Conservation (phyloP, 2,113 vertebrate species). For the Holacanthus passer region DNA sequence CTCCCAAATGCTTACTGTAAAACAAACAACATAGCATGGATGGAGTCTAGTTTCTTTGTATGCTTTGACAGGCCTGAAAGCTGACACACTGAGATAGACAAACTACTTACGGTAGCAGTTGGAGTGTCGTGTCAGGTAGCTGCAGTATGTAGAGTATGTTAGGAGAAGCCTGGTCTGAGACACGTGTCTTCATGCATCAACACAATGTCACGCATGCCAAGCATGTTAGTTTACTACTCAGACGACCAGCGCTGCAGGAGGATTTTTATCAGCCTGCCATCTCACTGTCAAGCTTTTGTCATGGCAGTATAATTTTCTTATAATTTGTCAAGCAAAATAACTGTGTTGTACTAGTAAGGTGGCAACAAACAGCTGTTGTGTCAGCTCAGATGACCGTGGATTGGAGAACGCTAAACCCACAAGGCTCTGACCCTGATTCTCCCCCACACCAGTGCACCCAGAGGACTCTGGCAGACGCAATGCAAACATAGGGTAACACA, state of each 20-base stretch:
- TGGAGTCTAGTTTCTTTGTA: slow-evolving; percentile 70
- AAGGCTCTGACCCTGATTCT: slow-evolving; percentile 60
- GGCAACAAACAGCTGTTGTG: slow-evolving; percentile 74
- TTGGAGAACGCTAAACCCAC: slow-evolving; percentile 49
- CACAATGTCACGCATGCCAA: slow-evolving; percentile 68
- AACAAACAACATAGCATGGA: slow-evolving; percentile 74
- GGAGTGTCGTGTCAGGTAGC: slow-evolving; percentile 72
- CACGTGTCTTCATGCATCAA: slow-evolving; percentile 71
- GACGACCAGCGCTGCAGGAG: neutral
- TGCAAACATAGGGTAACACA: slow-evolving; percentile 53
- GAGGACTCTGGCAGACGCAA: slow-evolving; percentile 41
- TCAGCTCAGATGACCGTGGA: slow-evolving; percentile 62
- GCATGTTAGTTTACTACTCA: slow-evolving; percentile 49
- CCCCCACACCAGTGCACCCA: slow-evolving; percentile 49
- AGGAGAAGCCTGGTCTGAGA: slow-evolving; percentile 51
- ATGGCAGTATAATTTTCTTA: neutral
- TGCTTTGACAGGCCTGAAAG: slow-evolving; percentile 70
- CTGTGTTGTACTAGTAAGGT: slow-evolving; percentile 30
- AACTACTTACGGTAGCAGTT: slow-evolving; percentile 66
- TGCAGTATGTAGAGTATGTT: slow-evolving; percentile 69
- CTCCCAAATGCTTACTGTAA: slow-evolving; percentile 73
- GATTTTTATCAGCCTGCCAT: slow-evolving; percentile 14
- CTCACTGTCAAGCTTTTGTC: slow-evolving; percentile 5
- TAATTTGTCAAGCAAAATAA: slow-evolving; percentile 9
- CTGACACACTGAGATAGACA: slow-evolving; percentile 57